Base-by-base conservation (phyloP, 2,797 vertebrate genomes). In the Petrocephalus sullivani region DNA sequence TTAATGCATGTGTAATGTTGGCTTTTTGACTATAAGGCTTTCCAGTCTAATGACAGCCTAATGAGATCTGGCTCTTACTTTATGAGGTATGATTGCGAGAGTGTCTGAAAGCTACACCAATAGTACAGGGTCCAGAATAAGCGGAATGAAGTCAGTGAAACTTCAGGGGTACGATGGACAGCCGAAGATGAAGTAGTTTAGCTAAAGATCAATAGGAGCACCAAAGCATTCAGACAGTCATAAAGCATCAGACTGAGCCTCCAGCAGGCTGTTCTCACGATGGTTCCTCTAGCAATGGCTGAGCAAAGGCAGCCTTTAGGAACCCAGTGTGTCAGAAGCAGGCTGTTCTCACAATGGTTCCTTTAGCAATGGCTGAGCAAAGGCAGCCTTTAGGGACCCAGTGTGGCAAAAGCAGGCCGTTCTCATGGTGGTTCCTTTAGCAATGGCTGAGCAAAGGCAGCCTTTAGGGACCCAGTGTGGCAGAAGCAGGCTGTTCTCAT, bases 31-130 rank as follows among this genome's bases (percentile, higher is more conserved):
- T 78, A 78, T 78, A 78, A 78, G 71, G 37, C 71, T 41, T 78
- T 78, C 16, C 71, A 46, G 71, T 41, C 71, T 78, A 78, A 78
- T 78, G 71, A 78, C 71, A 78, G n/a, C 16, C 71, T 78, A 78
- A 78, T 78, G 71, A 78, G 71, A 46, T 78, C 19, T 78, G 71
- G 71, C 71, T 78, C 19, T 78, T 78, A 78, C 71, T 78, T 46
- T 28, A 78, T 78, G 37, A 78, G 33, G 37, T 41, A 46, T 78
- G 71, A 78, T 78, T 78, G 71, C 37, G 7, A n/a, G 71, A 46
- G 41, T 0, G 14, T 78, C 37, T 46, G 37, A 46, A 46, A 46
- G 71, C 71, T 46, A 46, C 46, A 46, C 37, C 16, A 46, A 1
- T 46, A 78, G 33, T 78, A 37, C 37, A 46, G 37, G 46, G 37